Percentiles rank a stretch among this genome's conserved stretches.
Evolutionary conservation across 2,113 vertebrate genomes (phyloP).

Genomic region (Orycteropus afer): DNA sequence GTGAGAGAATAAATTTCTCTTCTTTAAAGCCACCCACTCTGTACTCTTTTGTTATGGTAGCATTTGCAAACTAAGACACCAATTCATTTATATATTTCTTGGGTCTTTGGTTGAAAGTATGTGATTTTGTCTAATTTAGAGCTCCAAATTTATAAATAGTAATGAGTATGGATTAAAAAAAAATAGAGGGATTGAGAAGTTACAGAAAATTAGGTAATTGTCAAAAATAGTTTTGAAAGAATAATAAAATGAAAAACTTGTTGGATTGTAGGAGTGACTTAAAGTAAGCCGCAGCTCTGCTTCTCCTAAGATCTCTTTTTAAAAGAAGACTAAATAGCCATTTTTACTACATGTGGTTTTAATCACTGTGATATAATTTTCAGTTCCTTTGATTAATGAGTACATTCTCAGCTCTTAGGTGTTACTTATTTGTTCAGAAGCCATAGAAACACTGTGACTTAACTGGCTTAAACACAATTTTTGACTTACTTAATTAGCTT

Average conservation of each 20-base stretch:
- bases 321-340: conserved; percentile 54
- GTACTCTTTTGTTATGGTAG: neutral
- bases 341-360: conserved; percentile 71
- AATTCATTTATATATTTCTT: too few relatives aligned
- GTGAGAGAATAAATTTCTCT: neutral
- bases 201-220: conserved; percentile 55
- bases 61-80: neutral
- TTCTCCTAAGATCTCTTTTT: conserved; percentile 65
- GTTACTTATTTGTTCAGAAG: conserved; percentile 81
- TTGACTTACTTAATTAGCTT: conserved; percentile 86
- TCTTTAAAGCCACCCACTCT: neutral
- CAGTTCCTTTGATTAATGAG: conserved; percentile 78
- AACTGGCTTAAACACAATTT: conserved; percentile 84
- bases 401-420: conserved; percentile 74
- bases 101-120: neutral
- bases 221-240: conserved; percentile 16
- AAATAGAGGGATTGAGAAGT: neutral
- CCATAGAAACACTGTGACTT: conserved; percentile 78
- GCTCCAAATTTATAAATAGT: too few relatives aligned
- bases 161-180: neutral
- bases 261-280: conserved; percentile 33
- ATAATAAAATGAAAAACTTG: conserved; percentile 47
- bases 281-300: conserved; percentile 22
- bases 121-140: neutral
- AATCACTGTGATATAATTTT: conserved; percentile 73